These are phyloP conservation scores for Aphelenchoides besseyi DNA, from an alignment of 1,140 invertebrate genomes.

Conservation along the genomic window DNA sequence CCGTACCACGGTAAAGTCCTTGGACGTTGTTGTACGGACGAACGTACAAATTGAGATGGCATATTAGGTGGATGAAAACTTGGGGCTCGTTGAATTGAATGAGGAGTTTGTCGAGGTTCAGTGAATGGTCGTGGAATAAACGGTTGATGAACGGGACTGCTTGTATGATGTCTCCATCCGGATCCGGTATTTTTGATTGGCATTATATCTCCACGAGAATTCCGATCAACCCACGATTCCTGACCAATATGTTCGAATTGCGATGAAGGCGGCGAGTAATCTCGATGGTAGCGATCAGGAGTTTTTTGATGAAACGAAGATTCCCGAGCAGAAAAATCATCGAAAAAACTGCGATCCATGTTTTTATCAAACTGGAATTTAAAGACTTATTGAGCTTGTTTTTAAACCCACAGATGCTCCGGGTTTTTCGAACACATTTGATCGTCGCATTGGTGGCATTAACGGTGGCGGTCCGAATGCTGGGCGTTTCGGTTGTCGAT, in stretches of 20 bases:
- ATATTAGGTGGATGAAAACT: no score
- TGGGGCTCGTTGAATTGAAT: no score
- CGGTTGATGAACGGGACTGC: no score
- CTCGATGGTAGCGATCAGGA: not conserved
- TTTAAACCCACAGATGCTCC: not conserved
- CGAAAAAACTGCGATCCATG: not conserved
- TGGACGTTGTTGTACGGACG: no score
- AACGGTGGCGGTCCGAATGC: not conserved
- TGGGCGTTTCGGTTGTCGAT: not conserved
- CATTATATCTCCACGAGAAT: not conserved
- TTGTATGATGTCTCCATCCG: no score
- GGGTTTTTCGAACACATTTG: not conserved
- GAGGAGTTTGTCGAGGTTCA: no score
- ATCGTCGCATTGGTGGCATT: not conserved
- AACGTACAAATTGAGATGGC: no score
- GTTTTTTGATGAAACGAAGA: not conserved
- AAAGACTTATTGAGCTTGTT: not conserved
- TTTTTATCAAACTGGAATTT: not conserved
- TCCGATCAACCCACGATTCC: conserved; percentile 1
- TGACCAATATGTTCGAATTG: not conserved
- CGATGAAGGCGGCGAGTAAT: not conserved
- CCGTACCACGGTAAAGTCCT: no score
- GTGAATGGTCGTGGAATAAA: no score
- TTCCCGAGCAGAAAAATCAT: not conserved
- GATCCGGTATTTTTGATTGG: no score